Base-by-base conservation (phyloP, 2,888 invertebrate species). In the Allygus modestus region DNA sequence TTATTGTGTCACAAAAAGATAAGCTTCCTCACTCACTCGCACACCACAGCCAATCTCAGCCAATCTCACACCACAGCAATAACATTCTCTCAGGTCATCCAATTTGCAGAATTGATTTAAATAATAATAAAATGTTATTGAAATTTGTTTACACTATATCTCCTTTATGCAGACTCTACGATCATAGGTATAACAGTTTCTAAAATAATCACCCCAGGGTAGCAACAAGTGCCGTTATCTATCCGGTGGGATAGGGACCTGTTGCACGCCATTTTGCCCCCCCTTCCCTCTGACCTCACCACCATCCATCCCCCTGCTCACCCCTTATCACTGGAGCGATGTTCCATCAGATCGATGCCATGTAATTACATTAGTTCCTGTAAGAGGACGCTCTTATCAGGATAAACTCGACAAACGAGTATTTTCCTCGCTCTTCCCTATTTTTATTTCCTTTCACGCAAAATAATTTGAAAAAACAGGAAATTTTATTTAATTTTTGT, bases 281-380 rank as follows among this genome's bases (percentile, higher is more conserved):
- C 51, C 51, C n/a, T 15, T 4, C 58, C 58, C 58, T 23, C 58
- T 12, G n/a, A n/a, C 26, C 26, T 2, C 20, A 5, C 23, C 58
- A 5, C n/a, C n/a, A 20, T 58, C 2, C 58, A 20, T 9, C 54
- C 20, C 54, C 7, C 54, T 28, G 31, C 65, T 28, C 31, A 17
- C 28, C 65, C 65, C 28, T 65, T 65, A 65, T 65, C 65, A 15
- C 28, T 15, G 28, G 28, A 15, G 65, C 31, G 26, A 26, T 65
- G 65, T 65, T 65, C 65, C 65, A 65, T 65, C 65, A 31, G 65
- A 65, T 65, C 65, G 65, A 65, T 65, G 65, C 65, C 28, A 65
- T 31, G 65, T 65, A 65, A 65, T 65, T 65, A 65, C 65, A 65
- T 65, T 65, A 65, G 65, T 65, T 65, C 28, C 65, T 20, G 28